Percentiles rank a stretch among this genome's conserved stretches.
Evolutionary conservation across 2,888 invertebrate genomes (phyloP).

Genomic region (Serripes groenlandicus): DNA sequence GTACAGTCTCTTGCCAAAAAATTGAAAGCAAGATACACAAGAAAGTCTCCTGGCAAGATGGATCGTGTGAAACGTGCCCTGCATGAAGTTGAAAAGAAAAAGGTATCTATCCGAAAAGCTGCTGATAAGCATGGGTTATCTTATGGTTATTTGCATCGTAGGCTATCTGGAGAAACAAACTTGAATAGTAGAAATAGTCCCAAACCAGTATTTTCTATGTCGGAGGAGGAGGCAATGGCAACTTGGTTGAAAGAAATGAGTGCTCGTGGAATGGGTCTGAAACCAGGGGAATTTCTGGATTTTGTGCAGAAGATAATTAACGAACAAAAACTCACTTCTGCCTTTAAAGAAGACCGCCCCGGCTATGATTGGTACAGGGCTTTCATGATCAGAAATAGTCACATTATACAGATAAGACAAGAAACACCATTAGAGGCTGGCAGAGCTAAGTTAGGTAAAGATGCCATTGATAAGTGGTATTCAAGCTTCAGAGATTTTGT

Average conservation of each 20-base stretch:
- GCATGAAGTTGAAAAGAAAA: constrained; percentile 4
- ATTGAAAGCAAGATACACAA: not conserved
- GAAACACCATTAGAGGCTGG: constrained; percentile 8
- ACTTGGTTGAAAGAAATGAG: constrained; percentile 38
- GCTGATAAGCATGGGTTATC: constrained; percentile 2
- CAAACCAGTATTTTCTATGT: constrained; percentile 6
- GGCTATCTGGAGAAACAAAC: constrained; percentile 40
- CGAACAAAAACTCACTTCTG: not conserved
- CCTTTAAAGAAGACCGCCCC: constrained; percentile 5
- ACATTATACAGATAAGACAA: constrained; percentile 14
- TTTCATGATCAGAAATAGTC: constrained; percentile 33
- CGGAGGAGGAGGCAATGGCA: constrained; percentile 46
- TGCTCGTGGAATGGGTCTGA: constrained; percentile 49
- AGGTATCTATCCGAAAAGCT: constrained; percentile 14
- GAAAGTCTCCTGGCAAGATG: not conserved
- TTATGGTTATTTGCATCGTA: constrained; percentile 29
- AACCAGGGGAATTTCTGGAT: constrained; percentile 38
- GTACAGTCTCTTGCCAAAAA: not conserved
- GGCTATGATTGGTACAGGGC: constrained; percentile 30
- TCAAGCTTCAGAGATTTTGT: constrained; percentile 7
- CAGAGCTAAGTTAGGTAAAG: not conserved
- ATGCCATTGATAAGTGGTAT: constrained; percentile 17
- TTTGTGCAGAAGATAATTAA: constrained; percentile 38
- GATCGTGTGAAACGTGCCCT: not conserved
- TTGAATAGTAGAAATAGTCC: constrained; percentile 38